Evolutionary conservation across 2,888 invertebrate genomes (phyloP).

Genomic region (Apeira syringaria): DNA sequence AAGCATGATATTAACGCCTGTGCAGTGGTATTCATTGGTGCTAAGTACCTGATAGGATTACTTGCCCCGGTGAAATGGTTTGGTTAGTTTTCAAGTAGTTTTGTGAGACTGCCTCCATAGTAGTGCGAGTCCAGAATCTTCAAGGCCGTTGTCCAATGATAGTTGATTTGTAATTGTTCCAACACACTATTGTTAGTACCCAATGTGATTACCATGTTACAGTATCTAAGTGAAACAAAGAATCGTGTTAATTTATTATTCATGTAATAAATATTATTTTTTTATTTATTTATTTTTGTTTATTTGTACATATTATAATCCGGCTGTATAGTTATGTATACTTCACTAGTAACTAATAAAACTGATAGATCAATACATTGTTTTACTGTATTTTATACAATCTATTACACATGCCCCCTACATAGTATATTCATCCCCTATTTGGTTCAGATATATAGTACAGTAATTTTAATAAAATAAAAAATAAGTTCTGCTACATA

Average conservation of each 20-base stretch:
- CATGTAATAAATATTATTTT: conserved; percentile 55
- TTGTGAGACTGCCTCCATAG: not conserved
- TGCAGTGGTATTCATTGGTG: not conserved
- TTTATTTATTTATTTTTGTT: conserved; percentile 37
- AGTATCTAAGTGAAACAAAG: conserved; percentile 41
- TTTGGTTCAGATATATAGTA: too few relatives aligned
- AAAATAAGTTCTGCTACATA: too few relatives aligned
- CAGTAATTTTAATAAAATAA: too few relatives aligned
- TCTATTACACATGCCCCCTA: not conserved
- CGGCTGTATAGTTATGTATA: conserved; percentile 35
- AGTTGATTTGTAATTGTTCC: conserved; percentile 37
- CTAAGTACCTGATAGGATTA: not conserved
- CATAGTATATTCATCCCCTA: not conserved
- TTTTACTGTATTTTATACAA: conserved; percentile 11
- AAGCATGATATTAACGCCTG: not conserved
- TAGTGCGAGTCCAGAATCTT: conserved; percentile 18
- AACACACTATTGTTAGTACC: conserved; percentile 38
- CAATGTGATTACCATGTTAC: conserved; percentile 51
- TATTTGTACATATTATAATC: conserved; percentile 35
- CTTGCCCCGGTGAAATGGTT: too few relatives aligned
- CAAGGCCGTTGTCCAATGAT: conserved; percentile 34
- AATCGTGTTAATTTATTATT: conserved; percentile 60
- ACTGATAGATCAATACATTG: conserved; percentile 32
- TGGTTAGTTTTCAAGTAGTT: too few relatives aligned
- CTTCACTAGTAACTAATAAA: conserved; percentile 32